These are phyloP conservation scores for Myotis yumanensis DNA, from an alignment of 2,113 vertebrate species.

Conservation along the genomic window DNA sequence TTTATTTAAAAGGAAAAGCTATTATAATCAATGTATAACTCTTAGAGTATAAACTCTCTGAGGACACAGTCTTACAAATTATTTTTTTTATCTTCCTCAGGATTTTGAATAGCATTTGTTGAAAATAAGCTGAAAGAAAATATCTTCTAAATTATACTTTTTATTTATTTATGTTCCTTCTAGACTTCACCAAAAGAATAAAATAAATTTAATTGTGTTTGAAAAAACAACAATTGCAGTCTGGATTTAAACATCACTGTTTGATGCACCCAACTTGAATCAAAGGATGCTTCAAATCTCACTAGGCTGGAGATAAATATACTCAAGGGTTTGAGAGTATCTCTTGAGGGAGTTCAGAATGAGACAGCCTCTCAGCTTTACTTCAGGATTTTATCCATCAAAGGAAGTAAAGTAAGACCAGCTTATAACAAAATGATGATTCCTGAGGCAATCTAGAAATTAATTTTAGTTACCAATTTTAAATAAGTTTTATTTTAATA, in stretches of 20 bases:
- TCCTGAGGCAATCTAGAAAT: not conserved
- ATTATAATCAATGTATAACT: not conserved
- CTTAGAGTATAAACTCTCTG: not conserved
- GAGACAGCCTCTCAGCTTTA: slow-evolving; percentile 23
- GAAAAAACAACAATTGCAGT: slow-evolving; percentile 39
- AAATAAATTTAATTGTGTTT: slow-evolving; percentile 49
- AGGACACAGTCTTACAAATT: not conserved
- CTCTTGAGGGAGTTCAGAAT: slow-evolving; percentile 55
- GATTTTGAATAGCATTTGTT: slow-evolving; percentile 3
- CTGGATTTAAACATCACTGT: slow-evolving; percentile 51
- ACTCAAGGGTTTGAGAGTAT: slow-evolving; percentile 18
- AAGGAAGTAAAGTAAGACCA: not conserved
- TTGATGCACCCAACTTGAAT: slow-evolving; percentile 43
- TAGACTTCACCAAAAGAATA: slow-evolving; percentile 22
- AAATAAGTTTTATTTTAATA: slow-evolving; percentile 49
- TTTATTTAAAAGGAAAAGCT: not conserved
- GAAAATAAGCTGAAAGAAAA: slow-evolving; percentile 42
- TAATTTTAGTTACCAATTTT: slow-evolving; percentile 41
- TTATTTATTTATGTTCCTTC: slow-evolving; percentile 6
- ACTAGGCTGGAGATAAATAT: slow-evolving; percentile 50
- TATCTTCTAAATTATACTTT: not conserved
- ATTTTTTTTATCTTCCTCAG: not conserved
- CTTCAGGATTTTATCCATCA: slow-evolving; percentile 30
- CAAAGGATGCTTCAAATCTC: slow-evolving; percentile 55
- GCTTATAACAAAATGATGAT: slow-evolving; percentile 1